phyloP scores from a whole-genome alignment of 2,113 vertebrate genomes.

The Meleagris gallopavo region DNA sequence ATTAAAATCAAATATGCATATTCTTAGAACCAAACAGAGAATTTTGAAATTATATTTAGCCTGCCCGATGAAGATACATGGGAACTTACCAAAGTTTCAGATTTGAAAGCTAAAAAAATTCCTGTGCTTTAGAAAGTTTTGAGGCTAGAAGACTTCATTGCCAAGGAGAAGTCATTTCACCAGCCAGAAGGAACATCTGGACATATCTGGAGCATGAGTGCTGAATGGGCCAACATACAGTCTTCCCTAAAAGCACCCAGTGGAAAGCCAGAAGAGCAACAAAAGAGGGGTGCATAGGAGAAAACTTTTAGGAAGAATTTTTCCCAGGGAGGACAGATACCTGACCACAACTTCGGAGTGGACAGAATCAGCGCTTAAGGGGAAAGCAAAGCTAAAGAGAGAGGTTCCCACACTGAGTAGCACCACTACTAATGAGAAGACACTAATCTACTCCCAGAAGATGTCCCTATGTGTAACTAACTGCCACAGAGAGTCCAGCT shows the following conservation, averaged over 20 bases:
- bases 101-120: background rate
- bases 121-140: background rate
- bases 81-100: background rate
- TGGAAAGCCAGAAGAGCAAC: background rate
- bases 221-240: background rate
- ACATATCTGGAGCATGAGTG: too few relatives aligned
- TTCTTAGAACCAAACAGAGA: background rate
- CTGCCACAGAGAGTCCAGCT: background rate
- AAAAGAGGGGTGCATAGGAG: background rate
- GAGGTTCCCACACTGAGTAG: background rate
- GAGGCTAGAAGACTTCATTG: background rate
- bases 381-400: background rate
- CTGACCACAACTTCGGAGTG: background rate
- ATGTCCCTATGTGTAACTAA: background rate
- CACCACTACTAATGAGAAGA: fast-evolving
- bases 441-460: background rate
- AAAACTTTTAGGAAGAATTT: background rate
- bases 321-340: background rate
- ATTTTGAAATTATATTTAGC: too few relatives aligned
- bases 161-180: background rate
- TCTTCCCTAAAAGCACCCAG: background rate
- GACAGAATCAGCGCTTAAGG: background rate
- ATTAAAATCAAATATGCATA: background rate
- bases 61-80: too few relatives aligned
- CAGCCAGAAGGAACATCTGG: background rate